Evolutionary conservation across 1,140 invertebrate species (phyloP).

Genomic region (Aplysia californica): DNA sequence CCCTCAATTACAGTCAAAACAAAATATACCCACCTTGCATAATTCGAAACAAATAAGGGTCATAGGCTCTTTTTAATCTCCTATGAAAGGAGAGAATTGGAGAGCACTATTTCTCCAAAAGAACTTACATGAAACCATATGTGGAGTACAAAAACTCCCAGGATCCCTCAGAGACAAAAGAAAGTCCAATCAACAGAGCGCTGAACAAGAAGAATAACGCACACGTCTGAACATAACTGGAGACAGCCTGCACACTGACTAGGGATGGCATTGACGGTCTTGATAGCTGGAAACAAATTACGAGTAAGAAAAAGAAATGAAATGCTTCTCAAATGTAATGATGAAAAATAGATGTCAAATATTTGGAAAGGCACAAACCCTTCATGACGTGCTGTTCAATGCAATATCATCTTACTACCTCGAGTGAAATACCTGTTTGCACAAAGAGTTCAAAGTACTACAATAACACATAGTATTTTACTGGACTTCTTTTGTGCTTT

Average conservation of each 20-base stretch:
- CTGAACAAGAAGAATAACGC: slow-evolving; percentile 54
- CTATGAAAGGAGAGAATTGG: neutral
- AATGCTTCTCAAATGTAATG: too few relatives aligned
- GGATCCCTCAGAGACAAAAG: slow-evolving; percentile 70
- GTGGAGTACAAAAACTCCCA: slow-evolving; percentile 82
- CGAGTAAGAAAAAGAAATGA: too few relatives aligned
- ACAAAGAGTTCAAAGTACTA: too few relatives aligned
- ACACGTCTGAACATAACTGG: slow-evolving; percentile 36
- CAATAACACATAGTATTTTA: too few relatives aligned
- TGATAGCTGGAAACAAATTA: slow-evolving; percentile 26
- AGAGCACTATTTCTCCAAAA: slow-evolving; percentile 68
- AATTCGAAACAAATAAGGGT: neutral
- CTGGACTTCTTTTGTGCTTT: too few relatives aligned
- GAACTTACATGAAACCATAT: slow-evolving; percentile 81
- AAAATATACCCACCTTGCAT: neutral
- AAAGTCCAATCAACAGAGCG: slow-evolving; percentile 57
- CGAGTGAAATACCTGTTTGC: too few relatives aligned
- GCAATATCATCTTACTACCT: too few relatives aligned
- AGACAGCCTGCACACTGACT: slow-evolving; percentile 24
- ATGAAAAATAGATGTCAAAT: too few relatives aligned
- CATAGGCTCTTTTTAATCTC: neutral
- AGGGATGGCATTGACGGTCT: slow-evolving; percentile 13
- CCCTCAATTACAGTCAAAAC: neutral
- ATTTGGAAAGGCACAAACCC: too few relatives aligned
- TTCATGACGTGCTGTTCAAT: too few relatives aligned